Evolutionary conservation across 2,113 vertebrate species (phyloP).

Genomic region (Mustelus asterias): DNA sequence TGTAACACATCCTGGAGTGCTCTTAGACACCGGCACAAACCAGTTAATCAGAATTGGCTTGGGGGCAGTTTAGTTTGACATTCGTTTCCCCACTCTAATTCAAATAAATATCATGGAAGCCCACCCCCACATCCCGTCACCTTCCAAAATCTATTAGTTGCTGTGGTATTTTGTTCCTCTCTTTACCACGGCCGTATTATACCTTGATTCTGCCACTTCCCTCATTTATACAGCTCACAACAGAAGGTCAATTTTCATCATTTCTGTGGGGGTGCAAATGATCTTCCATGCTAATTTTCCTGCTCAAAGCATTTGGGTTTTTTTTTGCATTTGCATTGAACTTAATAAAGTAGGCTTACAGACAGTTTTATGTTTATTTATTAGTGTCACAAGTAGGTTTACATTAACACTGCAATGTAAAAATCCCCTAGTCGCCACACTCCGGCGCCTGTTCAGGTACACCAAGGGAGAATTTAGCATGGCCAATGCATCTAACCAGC

Average conservation of each 20-base stretch:
- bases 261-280: not conserved
- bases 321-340: not conserved
- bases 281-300: not conserved
- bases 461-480: no score
- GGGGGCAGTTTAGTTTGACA: not conserved
- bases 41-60: slow-evolving; percentile 26
- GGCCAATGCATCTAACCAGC: no score
- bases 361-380: no score
- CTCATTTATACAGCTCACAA: not conserved
- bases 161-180: not conserved
- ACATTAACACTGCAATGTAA: no score
- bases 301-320: not conserved
- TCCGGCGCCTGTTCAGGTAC: no score
- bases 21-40: slow-evolving; percentile 36
- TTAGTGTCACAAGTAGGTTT: no score
- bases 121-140: not conserved
- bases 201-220: not conserved
- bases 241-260: not conserved
- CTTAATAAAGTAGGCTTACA: not conserved
- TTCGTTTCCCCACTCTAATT: not conserved
- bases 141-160: not conserved
- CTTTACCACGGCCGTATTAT: not conserved
- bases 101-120: not conserved
- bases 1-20: slow-evolving; percentile 57
- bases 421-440: no score